Percentiles rank a stretch among this genome's conserved stretches.
Evolutionary conservation across 2,888 invertebrate genomes (phyloP).

Genomic region (Panorpa germanica): DNA sequence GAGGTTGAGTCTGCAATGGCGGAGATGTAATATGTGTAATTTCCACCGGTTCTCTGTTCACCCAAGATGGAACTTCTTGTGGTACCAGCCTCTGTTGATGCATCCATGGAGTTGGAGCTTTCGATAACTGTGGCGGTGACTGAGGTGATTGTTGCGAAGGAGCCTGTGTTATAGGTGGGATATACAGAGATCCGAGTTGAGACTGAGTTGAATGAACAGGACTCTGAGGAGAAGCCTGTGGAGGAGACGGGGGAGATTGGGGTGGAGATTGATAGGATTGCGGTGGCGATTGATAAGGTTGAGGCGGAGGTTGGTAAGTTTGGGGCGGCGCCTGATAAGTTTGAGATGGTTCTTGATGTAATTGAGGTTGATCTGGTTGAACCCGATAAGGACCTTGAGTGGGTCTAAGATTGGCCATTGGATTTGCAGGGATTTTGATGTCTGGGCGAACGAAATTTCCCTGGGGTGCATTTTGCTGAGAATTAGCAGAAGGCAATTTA

Average conservation of each 20-base stretch:
- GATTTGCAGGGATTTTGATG: conserved; percentile 55
- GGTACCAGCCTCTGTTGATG: conserved; percentile 22
- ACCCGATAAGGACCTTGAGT: conserved; percentile 46
- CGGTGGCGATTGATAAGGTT: conserved; percentile 15
- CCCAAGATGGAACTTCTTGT: conserved; percentile 31
- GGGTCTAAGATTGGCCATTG: conserved; percentile 47
- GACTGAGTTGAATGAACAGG: conserved; percentile 11
- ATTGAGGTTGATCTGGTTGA: conserved; percentile 27
- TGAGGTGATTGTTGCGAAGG: conserved; percentile 16
- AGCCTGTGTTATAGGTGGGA: conserved; percentile 24
- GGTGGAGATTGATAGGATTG: conserved; percentile 14
- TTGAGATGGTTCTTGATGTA: conserved; percentile 27
- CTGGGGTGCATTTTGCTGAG: conserved; percentile 26
- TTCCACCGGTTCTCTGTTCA: conserved; percentile 17
- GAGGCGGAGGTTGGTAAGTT: conserved; percentile 12
- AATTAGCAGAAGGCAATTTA: conserved; percentile 31
- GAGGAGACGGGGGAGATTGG: conserved; percentile 14
- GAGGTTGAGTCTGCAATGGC: conserved; percentile 14
- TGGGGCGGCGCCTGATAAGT: conserved; percentile 12
- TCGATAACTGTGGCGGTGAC: conserved; percentile 28
- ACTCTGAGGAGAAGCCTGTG: conserved; percentile 3
- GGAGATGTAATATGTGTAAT: conserved; percentile 15
- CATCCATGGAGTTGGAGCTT: conserved; percentile 41
- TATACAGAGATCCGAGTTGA: conserved; percentile 31
- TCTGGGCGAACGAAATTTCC: conserved; percentile 39